Base-by-base conservation (phyloP, 2,888 invertebrate genomes). In the Drosophila anomalipes region DNA sequence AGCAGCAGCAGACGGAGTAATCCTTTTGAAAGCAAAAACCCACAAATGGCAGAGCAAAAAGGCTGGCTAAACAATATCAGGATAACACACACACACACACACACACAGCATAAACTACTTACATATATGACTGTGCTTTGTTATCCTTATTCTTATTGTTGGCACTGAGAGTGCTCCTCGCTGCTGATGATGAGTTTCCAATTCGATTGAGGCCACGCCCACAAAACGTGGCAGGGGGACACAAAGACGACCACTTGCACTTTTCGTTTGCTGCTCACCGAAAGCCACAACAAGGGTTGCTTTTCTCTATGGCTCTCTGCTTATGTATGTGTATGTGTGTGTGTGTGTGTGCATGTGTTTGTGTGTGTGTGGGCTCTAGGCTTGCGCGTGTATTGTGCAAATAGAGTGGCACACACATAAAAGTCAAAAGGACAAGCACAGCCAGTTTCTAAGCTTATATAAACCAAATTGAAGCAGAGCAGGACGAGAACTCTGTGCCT, bases 11-110 rank as follows among this genome's bases (percentile, higher is more conserved):
- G 59, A 65, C 54, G 70, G 78, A 71, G 81, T 86, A 91, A 91
- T 91, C 91, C 91, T 91, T 91, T 90, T 89, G 73, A 83, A 82
- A 79, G 86, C 89, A 83, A 82, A 83, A 89, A 90, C 82, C 91
- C 90, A 91, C 92, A 91, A 92, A 91, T 91, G 91, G 90, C 91
- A 91, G 91, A 86, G 90, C 87, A 76, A 90, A 87, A 87, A 85
- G 79, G 71, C 82, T 74, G 81, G 52, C 78, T 78, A 84, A 78
- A 84, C 77, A 81, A 79, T 67, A 76, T 65, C 22, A 77, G 80
- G 35, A 63, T 76, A 77, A 68, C 65, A 70, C 59, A 72, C 51
- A 63, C 59, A 59, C 59, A 67, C 52, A 69, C 30, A 56, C 9
- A 60, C 39, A 47, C 10, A 61, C 41, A 44, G 52, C 58, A 26